Evolutionary conservation across 2,888 invertebrate genomes (phyloP).

Genomic region (Rhagophthalmus giganteus): DNA sequence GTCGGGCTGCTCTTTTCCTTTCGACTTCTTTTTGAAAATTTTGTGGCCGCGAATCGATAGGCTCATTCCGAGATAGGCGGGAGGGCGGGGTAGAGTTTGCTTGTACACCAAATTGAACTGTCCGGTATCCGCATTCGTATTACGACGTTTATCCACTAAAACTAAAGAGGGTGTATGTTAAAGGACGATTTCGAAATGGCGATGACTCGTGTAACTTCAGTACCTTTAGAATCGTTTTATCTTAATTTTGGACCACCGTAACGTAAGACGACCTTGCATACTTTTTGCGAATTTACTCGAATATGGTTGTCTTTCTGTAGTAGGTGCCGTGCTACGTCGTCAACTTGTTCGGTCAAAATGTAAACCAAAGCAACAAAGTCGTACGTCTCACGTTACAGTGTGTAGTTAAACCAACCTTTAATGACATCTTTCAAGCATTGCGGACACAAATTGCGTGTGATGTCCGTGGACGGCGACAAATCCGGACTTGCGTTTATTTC

Average conservation of each 20-base stretch:
- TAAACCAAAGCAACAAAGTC: too few relatives aligned
- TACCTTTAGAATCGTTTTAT: background rate
- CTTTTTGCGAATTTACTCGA: too few relatives aligned
- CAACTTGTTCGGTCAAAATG: too few relatives aligned
- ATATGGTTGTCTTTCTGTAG: background rate
- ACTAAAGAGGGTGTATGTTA: too few relatives aligned
- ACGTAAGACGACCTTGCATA: too few relatives aligned
- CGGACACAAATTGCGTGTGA: conserved; percentile 84
- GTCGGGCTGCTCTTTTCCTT: conserved; percentile 33
- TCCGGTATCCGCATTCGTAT: conserved; percentile 77
- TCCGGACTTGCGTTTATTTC: conserved; percentile 95
- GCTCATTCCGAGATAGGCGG: conserved; percentile 77
- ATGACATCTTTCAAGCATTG: conserved; percentile 87
- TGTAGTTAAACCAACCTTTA: conserved; percentile 87
- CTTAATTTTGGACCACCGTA: too few relatives aligned
- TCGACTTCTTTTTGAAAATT: conserved; percentile 55
- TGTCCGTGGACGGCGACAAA: conserved; percentile 86
- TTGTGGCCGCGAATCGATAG: conserved; percentile 70
- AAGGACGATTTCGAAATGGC: background rate
- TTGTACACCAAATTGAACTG: conserved; percentile 79
- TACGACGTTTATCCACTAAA: conserved; percentile 72
- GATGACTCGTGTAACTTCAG: background rate
- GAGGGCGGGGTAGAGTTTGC: conserved; percentile 75
- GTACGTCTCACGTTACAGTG: too few relatives aligned
- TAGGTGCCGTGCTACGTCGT: too few relatives aligned